phyloP scores from a whole-genome alignment of 2,888 invertebrate species.

The Ochropacha duplaris region DNA sequence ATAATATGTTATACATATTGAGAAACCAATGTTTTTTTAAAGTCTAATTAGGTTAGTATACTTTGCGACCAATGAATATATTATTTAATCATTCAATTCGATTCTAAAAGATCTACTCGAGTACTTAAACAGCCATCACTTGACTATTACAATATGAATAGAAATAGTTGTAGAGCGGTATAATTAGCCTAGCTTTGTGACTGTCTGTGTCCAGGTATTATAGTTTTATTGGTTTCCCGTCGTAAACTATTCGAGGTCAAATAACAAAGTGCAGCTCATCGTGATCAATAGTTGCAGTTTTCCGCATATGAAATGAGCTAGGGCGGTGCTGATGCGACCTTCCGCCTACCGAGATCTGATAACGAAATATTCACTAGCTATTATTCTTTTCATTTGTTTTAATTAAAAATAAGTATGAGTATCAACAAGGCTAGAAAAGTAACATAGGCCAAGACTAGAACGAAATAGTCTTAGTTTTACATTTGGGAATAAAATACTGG shows the following conservation, averaged over 20 bases:
- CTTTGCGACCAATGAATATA: too few relatives aligned
- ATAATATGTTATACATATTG: too few relatives aligned
- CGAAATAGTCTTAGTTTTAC: too few relatives aligned
- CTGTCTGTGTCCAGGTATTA: conserved; percentile 58
- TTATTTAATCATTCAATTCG: too few relatives aligned
- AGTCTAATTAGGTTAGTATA: too few relatives aligned
- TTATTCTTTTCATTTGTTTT: background rate
- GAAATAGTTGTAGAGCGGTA: conserved; percentile 16
- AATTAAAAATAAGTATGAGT: too few relatives aligned
- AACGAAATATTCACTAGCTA: conserved; percentile 8
- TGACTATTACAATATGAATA: conserved; percentile 10
- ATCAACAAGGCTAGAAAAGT: too few relatives aligned
- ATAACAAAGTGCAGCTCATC: conserved; percentile 57
- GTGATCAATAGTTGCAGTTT: conserved; percentile 63
- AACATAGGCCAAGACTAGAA: too few relatives aligned
- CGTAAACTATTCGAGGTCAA: conserved; percentile 71
- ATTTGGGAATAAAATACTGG: too few relatives aligned
- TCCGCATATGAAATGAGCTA: conserved; percentile 45
- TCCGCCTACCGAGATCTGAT: conserved; percentile 10
- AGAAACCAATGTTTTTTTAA: too few relatives aligned
- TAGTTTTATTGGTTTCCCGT: conserved; percentile 77
- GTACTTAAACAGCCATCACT: background rate
- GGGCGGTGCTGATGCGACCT: conserved; percentile 18
- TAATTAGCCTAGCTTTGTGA: conserved; percentile 70
- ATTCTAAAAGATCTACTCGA: background rate